Base-by-base conservation (phyloP, 2,797 vertebrate species). In the Pseudocheirus occidentalis region DNA sequence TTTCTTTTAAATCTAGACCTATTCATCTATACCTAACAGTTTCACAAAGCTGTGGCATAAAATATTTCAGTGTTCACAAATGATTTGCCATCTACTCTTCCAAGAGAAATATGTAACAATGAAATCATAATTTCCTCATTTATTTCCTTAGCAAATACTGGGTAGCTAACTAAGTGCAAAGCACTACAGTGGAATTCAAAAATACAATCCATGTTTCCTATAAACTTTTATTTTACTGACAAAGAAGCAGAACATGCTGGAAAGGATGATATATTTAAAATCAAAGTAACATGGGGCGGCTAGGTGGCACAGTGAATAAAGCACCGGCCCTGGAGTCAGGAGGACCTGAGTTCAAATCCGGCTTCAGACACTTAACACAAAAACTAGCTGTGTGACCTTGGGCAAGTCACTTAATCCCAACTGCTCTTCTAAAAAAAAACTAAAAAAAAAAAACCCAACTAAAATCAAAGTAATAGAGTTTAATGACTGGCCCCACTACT, bases 71-170 rank as follows among this genome's bases (percentile, higher is more conserved):
- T 93, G 87, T 89, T n/a, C 90, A 95, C 40, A 92, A 93, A 95
- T 94, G 92, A 2, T 40, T 96, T 40, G 93, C 2, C 7, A 92
- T 11, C 90, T 96, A 93, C 24, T 92, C 40, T 93, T 96, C 52
- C 55, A 16, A 81, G 46, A 97, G 96, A 93, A 90, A 50, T 21
- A 50, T 92, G 13, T 29, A 95, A 55, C 57, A 94, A 93, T 52
- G n/a, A 94, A 95, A 96, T 21, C 55, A 95, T 55, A 27, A 6
- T 94, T 92, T 58, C 89, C 95, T 90, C 46, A 81, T 55, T 55
- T 53, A 58, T 24, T 95, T 96, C 92, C 95, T 50, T 94, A 40
- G 90, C 92, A 93, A 18, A 29, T 95, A 55, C 46, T 10, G 96
- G 92, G 21, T 6, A 1, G 31, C 90, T 40, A 54, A 94, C 73